These are phyloP conservation scores for Gallinago solitaria DNA, from an alignment of 2,797 vertebrate species.

Conservation along the genomic window DNA sequence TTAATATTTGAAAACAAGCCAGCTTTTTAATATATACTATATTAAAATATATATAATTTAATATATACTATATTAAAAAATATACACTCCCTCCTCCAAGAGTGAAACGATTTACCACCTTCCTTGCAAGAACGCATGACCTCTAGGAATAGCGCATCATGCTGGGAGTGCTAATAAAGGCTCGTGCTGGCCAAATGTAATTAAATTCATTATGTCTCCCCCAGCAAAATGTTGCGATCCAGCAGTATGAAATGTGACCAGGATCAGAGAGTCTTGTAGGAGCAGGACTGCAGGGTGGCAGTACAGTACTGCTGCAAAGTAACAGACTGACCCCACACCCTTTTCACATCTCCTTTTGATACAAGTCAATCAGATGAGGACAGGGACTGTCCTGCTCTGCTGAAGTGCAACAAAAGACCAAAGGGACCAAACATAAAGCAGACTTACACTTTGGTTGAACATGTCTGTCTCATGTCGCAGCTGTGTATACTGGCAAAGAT, in stretches of 20 bases:
- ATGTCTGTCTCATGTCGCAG: conserved; percentile 97
- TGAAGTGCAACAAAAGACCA: neutral
- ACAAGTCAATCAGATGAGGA: neutral
- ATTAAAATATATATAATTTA: no score
- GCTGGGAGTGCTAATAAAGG: neutral
- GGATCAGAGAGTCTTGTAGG: neutral
- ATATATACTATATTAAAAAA: neutral
- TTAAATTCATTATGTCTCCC: neutral
- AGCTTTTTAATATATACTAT: neutral
- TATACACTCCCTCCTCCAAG: neutral
- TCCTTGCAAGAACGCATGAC: neutral
- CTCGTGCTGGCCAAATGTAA: neutral
- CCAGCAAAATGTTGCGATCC: neutral
- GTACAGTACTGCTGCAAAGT: neutral
- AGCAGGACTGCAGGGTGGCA: neutral
- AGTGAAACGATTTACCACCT: neutral
- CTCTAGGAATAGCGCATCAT: neutral
- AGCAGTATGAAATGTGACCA: neutral
- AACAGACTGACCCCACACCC: neutral
- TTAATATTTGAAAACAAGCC: neutral
- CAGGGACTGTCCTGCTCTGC: neutral
- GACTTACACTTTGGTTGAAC: conserved; percentile 99
- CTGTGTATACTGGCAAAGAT: conserved; percentile 96
- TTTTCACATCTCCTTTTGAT: neutral
- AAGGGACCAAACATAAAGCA: neutral